A percentile compares a stretch with the other conserved stretches of the same genome.
Evolutionary conservation across 1,140 invertebrate species (phyloP).

Genomic region (Brachionus calyciflorus): DNA sequence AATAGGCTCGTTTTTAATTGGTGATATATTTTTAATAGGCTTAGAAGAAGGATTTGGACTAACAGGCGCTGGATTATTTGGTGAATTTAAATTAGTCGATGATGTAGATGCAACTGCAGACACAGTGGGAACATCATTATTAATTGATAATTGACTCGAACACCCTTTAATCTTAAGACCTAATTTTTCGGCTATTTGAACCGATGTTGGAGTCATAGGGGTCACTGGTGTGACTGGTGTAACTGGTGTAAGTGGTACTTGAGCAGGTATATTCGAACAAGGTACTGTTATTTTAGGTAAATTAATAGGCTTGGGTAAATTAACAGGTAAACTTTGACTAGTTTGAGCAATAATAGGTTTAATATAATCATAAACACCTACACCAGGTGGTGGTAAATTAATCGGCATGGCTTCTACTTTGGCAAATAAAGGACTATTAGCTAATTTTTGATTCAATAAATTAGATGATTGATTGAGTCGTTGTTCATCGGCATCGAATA

Average conservation of each 20-base stretch:
- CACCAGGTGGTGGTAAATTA: slow-evolving; percentile 6
- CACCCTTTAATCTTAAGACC: slow-evolving; percentile 31
- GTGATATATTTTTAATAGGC: background rate
- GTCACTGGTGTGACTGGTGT: background rate
- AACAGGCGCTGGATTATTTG: background rate
- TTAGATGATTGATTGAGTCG: slow-evolving; percentile 8
- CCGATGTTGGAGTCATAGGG: slow-evolving; percentile 28
- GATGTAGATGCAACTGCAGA: slow-evolving; percentile 3
- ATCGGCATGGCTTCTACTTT: background rate
- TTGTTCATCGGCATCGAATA: slow-evolving; percentile 41
- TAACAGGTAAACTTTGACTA: no score
- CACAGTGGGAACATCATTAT: background rate
- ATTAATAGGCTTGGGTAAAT: background rate
- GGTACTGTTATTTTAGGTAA: background rate
- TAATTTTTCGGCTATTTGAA: slow-evolving; percentile 42
- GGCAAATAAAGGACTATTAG: slow-evolving; percentile 5
- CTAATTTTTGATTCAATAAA: slow-evolving; percentile 23
- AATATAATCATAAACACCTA: background rate
- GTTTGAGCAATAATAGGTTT: slow-evolving; percentile 3
- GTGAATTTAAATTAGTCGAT: background rate
- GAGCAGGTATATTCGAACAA: background rate
- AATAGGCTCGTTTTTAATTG: background rate
- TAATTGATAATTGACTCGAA: background rate
- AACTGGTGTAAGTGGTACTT: background rate
- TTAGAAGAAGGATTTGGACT: background rate